These are phyloP conservation scores for Phasia obesa DNA, from an alignment of 2,888 invertebrate species.

Conservation along the genomic window DNA sequence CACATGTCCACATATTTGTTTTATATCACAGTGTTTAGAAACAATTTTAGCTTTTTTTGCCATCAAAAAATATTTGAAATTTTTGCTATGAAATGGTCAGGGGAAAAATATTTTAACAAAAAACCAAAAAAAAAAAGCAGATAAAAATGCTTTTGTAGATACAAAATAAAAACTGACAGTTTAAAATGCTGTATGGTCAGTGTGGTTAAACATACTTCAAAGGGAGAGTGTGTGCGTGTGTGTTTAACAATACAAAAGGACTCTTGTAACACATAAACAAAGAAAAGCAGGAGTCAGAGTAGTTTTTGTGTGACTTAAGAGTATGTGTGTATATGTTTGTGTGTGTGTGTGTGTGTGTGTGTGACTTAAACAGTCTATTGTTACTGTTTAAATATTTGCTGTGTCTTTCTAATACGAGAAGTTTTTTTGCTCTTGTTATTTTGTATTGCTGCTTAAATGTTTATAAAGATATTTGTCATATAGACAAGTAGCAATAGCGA, in stretches of 20 bases:
- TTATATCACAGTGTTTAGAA: conserved; percentile 45
- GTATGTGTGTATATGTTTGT: background rate
- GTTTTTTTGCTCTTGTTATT: conserved; percentile 28
- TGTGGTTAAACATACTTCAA: conserved; percentile 58
- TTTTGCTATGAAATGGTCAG: conserved; percentile 52
- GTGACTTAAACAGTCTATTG: conserved; percentile 48
- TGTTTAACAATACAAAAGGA: conserved; percentile 44
- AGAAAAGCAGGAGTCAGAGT: background rate
- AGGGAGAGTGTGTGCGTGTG: conserved; percentile 15
- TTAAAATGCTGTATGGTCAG: conserved; percentile 68
- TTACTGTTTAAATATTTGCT: conserved; percentile 70
- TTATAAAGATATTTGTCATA: conserved; percentile 69
- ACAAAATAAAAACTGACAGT: conserved; percentile 67
- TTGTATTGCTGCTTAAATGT: conserved; percentile 64
- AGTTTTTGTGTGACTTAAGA: background rate
- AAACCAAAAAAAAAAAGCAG: conserved; percentile 9
- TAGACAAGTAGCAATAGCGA: conserved; percentile 49
- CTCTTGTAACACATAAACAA: conserved; percentile 13
- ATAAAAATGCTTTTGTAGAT: conserved; percentile 48
- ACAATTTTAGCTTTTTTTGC: conserved; percentile 60
- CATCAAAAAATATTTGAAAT: conserved; percentile 29
- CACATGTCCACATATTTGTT: conserved; percentile 27
- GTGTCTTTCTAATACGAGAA: conserved; percentile 27
- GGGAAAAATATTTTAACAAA: conserved; percentile 27
- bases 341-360: background rate